These are phyloP conservation scores for Siderastrea radians DNA, from an alignment of 92 coral and sea anemone species.

Conservation along the genomic window DNA sequence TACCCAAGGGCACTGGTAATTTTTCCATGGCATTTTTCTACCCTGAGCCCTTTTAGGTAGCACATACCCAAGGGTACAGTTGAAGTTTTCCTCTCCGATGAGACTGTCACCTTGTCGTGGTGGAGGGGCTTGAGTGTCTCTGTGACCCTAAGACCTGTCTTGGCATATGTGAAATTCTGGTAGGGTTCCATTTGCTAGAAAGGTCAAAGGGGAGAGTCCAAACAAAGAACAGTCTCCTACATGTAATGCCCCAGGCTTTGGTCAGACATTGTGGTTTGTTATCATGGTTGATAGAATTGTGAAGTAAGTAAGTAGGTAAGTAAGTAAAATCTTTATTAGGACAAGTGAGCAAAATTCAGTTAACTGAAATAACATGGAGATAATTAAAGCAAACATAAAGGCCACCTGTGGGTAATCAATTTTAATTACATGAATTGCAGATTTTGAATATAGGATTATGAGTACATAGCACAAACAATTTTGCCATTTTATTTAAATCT, in stretches of 20 bases:
- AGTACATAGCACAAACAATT: background rate
- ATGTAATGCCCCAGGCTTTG: background rate
- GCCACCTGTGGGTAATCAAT: background rate
- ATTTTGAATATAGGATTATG: background rate
- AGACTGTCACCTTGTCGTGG: slow-evolving; percentile 28
- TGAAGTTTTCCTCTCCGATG: slow-evolving; percentile 15
- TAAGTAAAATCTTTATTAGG: no score
- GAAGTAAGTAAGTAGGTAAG: background rate
- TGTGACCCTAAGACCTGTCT: background rate
- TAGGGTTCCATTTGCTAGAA: background rate
- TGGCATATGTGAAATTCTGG: background rate
- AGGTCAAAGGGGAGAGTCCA: slow-evolving; percentile 57
- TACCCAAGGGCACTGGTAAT: background rate
- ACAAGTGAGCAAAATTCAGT: no score
- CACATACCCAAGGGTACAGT: slow-evolving; percentile 21
- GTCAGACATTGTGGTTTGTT: background rate
- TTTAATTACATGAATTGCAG: background rate
- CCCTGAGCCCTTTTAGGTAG: slow-evolving; percentile 21
- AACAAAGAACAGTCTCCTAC: slow-evolving; percentile 47
- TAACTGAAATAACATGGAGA: no score
- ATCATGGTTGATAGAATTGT: background rate
- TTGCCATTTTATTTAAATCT: background rate
- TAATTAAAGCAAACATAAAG: no score
- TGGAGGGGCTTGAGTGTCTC: background rate
- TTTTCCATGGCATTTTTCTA: background rate